Evolutionary conservation across 2,797 vertebrate species (phyloP), one percentile per base, ranked within the genome.

Genomic region (Neostethus bicornis): DNA sequence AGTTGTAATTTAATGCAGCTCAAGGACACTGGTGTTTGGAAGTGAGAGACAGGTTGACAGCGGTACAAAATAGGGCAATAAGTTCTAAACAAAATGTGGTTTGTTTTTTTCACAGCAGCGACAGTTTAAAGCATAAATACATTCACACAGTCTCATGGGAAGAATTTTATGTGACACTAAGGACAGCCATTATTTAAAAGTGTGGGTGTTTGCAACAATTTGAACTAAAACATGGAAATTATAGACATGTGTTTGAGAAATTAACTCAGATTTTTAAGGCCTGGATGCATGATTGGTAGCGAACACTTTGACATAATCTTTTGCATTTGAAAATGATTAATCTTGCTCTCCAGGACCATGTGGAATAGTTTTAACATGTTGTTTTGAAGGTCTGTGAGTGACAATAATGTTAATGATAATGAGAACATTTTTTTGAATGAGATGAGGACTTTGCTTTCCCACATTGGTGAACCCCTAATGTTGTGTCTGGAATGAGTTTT

Each of bases 381-480:
- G 37, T 19, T 16, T 17, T 38, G 37, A 19, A 38, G 37, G 17
- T 38, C 37, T 19, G 8, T 37, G 17, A 19, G 37, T 17, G 37
- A 19, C 37, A 38, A 19, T 38, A 19, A 38, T 4, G 37, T 19
- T 10, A 19, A 10, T 19, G 4, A 4, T 13, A 32, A 13, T 19
- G n/a, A n/a, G n/a, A n/a, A n/a, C n/a, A n/a, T 32, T 7, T 32
- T 29, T 10, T 4, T 35, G 28, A 32, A 21, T 20, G 29, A 7
- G 12, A 49, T 38, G 41, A 20, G 10, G 5, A 14, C 5, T 16
- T n/a, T 23, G 7, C 14, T 51, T 35, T 23, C 37, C 16, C 13
- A 50, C 31, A 38, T 25, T 16, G 6, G 19, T 25, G 49, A 51
- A 25, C 23, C 5, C 34, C 38, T 39, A 38, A 51, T 14, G 34